A percentile compares a stretch with the other conserved stretches of the same genome.
Conservation (phyloP, 2,113 vertebrate genomes). For the Himantopus leucocephalus region DNA sequence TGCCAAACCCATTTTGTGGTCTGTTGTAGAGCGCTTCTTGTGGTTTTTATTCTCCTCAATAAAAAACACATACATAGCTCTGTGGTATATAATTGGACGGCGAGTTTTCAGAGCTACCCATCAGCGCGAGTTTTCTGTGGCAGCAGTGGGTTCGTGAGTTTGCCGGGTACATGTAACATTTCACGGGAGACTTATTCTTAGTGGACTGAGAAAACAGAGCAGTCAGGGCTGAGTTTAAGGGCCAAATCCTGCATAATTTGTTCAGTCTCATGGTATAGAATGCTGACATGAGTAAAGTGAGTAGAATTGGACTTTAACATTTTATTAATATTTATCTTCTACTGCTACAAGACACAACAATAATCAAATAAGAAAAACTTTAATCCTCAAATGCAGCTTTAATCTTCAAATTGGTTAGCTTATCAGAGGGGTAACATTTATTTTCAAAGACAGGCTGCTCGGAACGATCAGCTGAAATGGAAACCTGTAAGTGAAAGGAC, state of each 20-base stretch:
- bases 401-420: constrained; percentile 64
- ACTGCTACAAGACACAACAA: not conserved
- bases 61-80: not conserved
- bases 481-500: constrained; percentile 40
- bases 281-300: not conserved
- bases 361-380: constrained; percentile 62
- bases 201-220: constrained; percentile 76
- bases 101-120: constrained; percentile 16
- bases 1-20: constrained; percentile 59
- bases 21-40: constrained; percentile 5
- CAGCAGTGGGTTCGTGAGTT: not conserved
- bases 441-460: constrained; percentile 52
- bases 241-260: not conserved
- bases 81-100: constrained; percentile 48
- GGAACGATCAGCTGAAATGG: constrained; percentile 36
- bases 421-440: constrained; percentile 52
- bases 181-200: constrained; percentile 77
- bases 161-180: not conserved
- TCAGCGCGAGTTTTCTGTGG: not conserved
- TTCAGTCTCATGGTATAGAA: not conserved
- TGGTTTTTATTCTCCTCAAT: constrained; percentile 31
- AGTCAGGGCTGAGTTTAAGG: not conserved
- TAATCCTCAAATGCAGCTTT: constrained; percentile 60
- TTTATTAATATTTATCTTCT: constrained; percentile 53
- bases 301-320: constrained; percentile 22